These are phyloP conservation scores for Creontiades dilutus DNA, from an alignment of 2,888 invertebrate genomes.

Conservation along the genomic window DNA sequence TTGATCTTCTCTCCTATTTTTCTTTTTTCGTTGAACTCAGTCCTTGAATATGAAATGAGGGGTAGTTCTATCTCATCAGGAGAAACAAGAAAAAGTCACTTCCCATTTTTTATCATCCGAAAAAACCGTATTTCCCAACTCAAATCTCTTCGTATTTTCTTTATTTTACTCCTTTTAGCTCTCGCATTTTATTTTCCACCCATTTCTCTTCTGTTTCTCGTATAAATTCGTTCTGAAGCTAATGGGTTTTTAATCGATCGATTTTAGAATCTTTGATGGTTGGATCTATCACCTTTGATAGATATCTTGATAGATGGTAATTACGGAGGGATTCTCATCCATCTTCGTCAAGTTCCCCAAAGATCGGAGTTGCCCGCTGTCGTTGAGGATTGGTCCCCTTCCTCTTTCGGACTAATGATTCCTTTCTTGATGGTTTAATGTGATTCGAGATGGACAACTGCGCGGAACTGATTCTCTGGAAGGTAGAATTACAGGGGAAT, in stretches of 20 bases:
- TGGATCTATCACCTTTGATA: constrained; percentile 20
- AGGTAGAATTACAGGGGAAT: no score
- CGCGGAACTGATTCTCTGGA: no score
- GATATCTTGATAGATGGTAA: constrained; percentile 42
- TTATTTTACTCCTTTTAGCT: background rate
- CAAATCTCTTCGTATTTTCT: constrained; percentile 40
- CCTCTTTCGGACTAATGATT: constrained; percentile 2
- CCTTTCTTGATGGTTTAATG: constrained; percentile 10
- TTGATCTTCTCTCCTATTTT: constrained; percentile 23
- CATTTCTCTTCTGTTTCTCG: background rate
- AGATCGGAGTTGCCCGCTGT: background rate
- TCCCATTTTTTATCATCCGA: constrained; percentile 23
- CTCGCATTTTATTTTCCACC: background rate
- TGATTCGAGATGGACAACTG: background rate
- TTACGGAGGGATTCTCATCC: constrained; percentile 15
- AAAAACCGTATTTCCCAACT: constrained; percentile 17
- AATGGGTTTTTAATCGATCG: constrained; percentile 34
- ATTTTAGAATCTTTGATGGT: constrained; percentile 20
- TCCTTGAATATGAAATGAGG: constrained; percentile 45
- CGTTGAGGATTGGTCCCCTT: background rate
- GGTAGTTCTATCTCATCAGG: constrained; percentile 30
- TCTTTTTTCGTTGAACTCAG: background rate
- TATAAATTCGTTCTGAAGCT: constrained; percentile 17
- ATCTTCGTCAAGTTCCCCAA: background rate
- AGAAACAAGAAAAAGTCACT: constrained; percentile 36